A percentile compares a stretch with the other conserved stretches of the same genome.
Conservation (phyloP, 1,140 invertebrate genomes). For the Zaprionus taronus region DNA sequence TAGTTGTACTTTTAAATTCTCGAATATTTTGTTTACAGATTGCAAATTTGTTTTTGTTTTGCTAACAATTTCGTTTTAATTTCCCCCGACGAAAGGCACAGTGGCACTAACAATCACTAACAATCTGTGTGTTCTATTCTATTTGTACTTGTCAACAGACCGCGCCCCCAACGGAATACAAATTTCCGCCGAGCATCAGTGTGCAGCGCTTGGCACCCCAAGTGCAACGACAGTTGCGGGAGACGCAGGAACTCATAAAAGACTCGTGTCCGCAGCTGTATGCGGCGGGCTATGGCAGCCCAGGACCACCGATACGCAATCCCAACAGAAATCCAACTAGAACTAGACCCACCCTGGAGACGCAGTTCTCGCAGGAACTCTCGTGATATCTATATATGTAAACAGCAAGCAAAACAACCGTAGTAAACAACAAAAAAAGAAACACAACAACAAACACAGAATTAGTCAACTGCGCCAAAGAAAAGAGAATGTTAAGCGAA, state of each 20-base stretch:
- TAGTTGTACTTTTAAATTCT: background rate
- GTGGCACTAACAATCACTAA: background rate
- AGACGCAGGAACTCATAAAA: slow-evolving; percentile 84
- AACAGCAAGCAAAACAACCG: slow-evolving; percentile 63
- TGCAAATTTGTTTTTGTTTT: background rate
- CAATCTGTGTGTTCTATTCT: slow-evolving; percentile 1
- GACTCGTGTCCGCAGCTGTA: slow-evolving; percentile 84
- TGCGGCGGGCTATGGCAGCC: slow-evolving; percentile 83
- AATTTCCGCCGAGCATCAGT: slow-evolving; percentile 83
- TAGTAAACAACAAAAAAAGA: slow-evolving; percentile 30
- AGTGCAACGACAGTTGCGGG: slow-evolving; percentile 82
- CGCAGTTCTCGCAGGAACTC: slow-evolving; percentile 84
- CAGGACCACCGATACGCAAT: slow-evolving; percentile 83
- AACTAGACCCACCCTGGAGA: slow-evolving; percentile 85
- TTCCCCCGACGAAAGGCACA: background rate
- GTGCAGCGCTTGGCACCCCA: slow-evolving; percentile 83
- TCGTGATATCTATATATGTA: slow-evolving; percentile 85
- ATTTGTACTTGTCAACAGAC: slow-evolving; percentile 32
- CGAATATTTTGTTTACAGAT: background rate
- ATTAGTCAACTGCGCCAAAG: slow-evolving; percentile 77
- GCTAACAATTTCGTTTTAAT: background rate
- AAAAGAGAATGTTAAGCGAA: slow-evolving; percentile 67
- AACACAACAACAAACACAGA: slow-evolving; percentile 41
- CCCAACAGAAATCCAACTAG: slow-evolving; percentile 81
- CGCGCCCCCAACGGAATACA: slow-evolving; percentile 75